Conservation (phyloP, 2,113 vertebrate genomes). For the Laticauda laticaudata region DNA sequence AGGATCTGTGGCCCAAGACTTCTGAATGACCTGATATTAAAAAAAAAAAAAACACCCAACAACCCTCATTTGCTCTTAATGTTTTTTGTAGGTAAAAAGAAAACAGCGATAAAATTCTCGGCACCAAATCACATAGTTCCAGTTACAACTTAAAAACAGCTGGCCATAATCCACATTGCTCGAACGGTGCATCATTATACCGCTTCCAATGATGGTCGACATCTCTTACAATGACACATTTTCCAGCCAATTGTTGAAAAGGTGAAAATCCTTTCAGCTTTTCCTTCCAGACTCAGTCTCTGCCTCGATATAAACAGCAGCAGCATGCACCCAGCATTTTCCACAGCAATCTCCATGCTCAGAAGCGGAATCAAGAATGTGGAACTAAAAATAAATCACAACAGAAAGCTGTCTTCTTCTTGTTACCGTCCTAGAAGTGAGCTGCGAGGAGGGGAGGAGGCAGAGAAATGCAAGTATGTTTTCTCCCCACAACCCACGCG, state of each 20-base stretch:
- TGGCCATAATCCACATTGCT: not conserved
- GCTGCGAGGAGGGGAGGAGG: not conserved
- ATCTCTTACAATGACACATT: not conserved
- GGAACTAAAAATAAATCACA: not conserved
- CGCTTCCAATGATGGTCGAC: not conserved
- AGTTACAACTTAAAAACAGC: not conserved
- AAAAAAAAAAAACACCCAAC: not conserved
- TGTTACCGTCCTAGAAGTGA: fast-evolving
- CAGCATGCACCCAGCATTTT: not conserved
- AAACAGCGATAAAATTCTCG: not conserved
- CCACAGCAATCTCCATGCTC: not conserved
- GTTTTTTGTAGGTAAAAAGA: not conserved
- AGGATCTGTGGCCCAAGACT: not conserved
- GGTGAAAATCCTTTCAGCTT: not conserved
- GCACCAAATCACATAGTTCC: not conserved
- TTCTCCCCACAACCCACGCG: not conserved
- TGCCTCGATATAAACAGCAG: not conserved
- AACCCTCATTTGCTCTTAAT: not conserved
- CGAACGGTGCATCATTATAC: not conserved
- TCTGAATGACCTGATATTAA: not conserved
- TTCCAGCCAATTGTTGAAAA: not conserved
- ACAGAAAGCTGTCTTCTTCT: not conserved
- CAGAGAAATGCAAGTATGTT: not conserved
- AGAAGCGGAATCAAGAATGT: not conserved
- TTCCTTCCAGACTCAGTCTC: not conserved